phyloP scores from a whole-genome alignment of 2,888 invertebrate genomes.

The Tiliacea citrago region DNA sequence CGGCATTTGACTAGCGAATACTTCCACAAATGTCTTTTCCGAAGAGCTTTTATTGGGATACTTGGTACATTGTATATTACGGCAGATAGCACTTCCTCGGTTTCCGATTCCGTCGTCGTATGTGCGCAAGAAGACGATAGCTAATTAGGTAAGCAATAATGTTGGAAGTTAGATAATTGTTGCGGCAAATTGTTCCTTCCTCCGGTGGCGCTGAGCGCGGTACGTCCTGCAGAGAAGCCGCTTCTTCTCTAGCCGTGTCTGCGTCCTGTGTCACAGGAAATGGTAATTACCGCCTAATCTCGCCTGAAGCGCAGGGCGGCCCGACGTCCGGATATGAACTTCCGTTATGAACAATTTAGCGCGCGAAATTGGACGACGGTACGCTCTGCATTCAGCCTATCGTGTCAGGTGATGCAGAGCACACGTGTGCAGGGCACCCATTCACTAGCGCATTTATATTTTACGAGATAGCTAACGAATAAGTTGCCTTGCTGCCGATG shows the following conservation, averaged over 20 bases:
- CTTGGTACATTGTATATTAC: conserved; percentile 47
- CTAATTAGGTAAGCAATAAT: conserved; percentile 67
- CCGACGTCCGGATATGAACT: conserved; percentile 95
- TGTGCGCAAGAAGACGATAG: conserved; percentile 22
- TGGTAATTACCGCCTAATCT: conserved; percentile 92
- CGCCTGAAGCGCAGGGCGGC: conserved; percentile 88
- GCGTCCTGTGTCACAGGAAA: conserved; percentile 89
- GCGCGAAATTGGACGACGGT: conserved; percentile 91
- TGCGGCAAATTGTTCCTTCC: conserved; percentile 77
- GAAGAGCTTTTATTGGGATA: conserved; percentile 61
- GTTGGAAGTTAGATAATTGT: conserved; percentile 71
- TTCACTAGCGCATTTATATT: conserved; percentile 76
- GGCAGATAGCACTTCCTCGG: conserved; percentile 32
- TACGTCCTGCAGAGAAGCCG: conserved; percentile 76
- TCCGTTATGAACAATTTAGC: conserved; percentile 96
- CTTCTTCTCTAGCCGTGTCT: conserved; percentile 83
- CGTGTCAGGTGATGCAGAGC: conserved; percentile 77
- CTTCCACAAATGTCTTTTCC: conserved; percentile 67
- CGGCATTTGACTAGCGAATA: conserved; percentile 67
- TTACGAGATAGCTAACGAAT: conserved; percentile 72
- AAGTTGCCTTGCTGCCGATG: conserved; percentile 75
- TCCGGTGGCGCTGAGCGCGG: conserved; percentile 71
- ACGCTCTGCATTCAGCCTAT: conserved; percentile 85
- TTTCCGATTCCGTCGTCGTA: conserved; percentile 33
- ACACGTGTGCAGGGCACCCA: conserved; percentile 75